phyloP scores from a whole-genome alignment of 1,140 invertebrate genomes.

The Fragariocoptes setiger region DNA sequence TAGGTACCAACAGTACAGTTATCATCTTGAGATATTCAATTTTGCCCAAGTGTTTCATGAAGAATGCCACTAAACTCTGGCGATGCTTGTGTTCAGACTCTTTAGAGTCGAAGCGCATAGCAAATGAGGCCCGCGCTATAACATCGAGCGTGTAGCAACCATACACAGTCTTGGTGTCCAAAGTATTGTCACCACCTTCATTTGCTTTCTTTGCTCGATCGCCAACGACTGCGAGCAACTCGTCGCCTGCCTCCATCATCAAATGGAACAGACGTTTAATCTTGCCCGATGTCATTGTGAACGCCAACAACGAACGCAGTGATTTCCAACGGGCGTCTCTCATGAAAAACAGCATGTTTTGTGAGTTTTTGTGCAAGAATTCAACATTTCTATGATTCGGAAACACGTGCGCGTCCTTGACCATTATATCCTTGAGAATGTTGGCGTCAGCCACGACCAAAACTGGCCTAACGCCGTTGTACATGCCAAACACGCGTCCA shows the following conservation, averaged over 20 bases:
- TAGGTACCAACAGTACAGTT: too few relatives aligned
- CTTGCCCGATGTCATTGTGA: constrained; percentile 25
- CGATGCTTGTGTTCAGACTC: too few relatives aligned
- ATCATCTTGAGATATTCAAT: background rate
- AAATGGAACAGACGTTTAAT: constrained; percentile 17
- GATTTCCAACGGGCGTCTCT: constrained; percentile 22
- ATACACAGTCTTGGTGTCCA: constrained; percentile 1
- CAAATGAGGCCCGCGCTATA: constrained; percentile 10
- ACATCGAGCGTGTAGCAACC: constrained; percentile 5
- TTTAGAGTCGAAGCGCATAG: background rate
- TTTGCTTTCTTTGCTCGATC: background rate
- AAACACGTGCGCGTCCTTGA: constrained; percentile 14
- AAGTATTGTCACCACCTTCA: constrained; percentile 3
- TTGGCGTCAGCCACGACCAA: constrained; percentile 14
- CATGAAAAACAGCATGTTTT: constrained; percentile 15
- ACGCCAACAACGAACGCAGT: constrained; percentile 23
- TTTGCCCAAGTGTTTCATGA: background rate
- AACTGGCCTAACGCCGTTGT: constrained; percentile 8
- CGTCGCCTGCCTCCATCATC: background rate
- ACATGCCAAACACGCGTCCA: constrained; percentile 2
- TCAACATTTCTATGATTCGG: too few relatives aligned
- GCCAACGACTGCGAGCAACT: background rate
- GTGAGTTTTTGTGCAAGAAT: background rate
- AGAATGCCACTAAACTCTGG: background rate
- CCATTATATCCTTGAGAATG: constrained; percentile 13